Evolutionary conservation across 2,113 vertebrate species (phyloP).

Genomic region (Polyodon spathula): DNA sequence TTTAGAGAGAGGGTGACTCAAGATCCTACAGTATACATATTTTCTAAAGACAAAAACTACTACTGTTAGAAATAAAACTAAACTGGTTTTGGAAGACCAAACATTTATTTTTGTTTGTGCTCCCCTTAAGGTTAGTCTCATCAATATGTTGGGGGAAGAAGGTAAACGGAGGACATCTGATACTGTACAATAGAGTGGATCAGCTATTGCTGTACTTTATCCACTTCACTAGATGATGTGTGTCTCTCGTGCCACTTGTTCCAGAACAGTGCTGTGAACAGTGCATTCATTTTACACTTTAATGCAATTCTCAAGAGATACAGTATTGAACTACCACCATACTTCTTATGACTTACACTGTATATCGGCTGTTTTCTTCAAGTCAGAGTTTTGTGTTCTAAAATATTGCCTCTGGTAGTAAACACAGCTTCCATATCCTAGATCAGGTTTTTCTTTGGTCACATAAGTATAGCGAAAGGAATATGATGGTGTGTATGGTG

Average conservation of each 20-base stretch:
- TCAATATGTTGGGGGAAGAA: conserved; percentile 21
- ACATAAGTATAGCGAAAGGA: conserved; percentile 20
- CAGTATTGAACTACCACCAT: conserved; percentile 28
- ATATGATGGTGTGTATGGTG: conserved; percentile 11
- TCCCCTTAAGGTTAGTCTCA: conserved; percentile 22
- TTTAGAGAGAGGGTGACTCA: too few species aligned
- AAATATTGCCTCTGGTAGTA: conserved; percentile 33
- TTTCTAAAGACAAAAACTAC: too few species aligned
- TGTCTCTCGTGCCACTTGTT: conserved; percentile 52
- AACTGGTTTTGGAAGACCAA: conserved; percentile 28
- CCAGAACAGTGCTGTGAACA: conserved; percentile 35
- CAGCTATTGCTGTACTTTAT: conserved; percentile 44
- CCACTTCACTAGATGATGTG: conserved; percentile 48
- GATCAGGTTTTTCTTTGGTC: conserved; percentile 24
- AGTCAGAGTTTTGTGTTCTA: conserved; percentile 46
- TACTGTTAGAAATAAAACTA: too few species aligned
- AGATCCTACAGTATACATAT: too few species aligned
- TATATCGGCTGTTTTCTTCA: conserved; percentile 57
- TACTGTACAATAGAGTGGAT: conserved; percentile 47
- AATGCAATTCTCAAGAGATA: conserved; percentile 36
- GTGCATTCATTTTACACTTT: conserved; percentile 35
- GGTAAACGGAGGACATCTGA: conserved; percentile 18
- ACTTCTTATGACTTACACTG: conserved; percentile 48
- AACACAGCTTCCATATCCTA: conserved; percentile 16
- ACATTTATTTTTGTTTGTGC: conserved; percentile 32